phyloP scores from a whole-genome alignment of 2,797 vertebrate species.

The Epinephelus malabaricus region DNA sequence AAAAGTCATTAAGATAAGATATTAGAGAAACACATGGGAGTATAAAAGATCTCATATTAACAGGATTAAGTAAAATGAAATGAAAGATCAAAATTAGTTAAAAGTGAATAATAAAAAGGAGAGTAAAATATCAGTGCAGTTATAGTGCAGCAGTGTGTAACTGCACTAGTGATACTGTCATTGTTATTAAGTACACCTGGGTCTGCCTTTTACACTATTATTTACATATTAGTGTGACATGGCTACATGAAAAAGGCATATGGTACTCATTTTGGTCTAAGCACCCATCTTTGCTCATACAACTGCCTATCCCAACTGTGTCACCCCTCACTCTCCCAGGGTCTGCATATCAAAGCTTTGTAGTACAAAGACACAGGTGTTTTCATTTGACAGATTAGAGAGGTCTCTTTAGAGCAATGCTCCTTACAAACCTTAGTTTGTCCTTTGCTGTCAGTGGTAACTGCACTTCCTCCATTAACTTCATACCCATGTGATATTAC shows the following conservation, averaged over 20 bases:
- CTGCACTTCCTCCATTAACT: too few relatives aligned
- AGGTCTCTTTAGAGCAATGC: background rate
- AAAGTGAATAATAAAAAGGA: background rate
- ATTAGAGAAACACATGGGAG: background rate
- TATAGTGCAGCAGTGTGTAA: background rate
- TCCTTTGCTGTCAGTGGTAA: too few relatives aligned
- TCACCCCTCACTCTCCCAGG: background rate
- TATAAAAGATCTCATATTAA: background rate
- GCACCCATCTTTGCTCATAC: background rate
- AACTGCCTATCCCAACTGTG: background rate
- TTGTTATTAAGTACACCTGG: background rate
- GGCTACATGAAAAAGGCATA: background rate
- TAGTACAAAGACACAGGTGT: too few relatives aligned
- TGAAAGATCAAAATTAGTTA: background rate
- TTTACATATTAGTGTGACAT: background rate
- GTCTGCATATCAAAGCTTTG: too few relatives aligned
- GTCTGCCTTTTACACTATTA: background rate
- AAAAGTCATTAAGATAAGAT: background rate
- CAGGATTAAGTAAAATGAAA: background rate
- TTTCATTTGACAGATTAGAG: background rate
- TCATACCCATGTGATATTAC: too few relatives aligned
- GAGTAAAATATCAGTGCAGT: background rate
- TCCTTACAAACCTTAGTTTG: too few relatives aligned
- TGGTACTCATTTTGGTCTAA: background rate
- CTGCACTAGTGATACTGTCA: background rate